These are phyloP conservation scores for Eurystomus gularis DNA, from an alignment of 2,113 vertebrate genomes.

Conservation along the genomic window DNA sequence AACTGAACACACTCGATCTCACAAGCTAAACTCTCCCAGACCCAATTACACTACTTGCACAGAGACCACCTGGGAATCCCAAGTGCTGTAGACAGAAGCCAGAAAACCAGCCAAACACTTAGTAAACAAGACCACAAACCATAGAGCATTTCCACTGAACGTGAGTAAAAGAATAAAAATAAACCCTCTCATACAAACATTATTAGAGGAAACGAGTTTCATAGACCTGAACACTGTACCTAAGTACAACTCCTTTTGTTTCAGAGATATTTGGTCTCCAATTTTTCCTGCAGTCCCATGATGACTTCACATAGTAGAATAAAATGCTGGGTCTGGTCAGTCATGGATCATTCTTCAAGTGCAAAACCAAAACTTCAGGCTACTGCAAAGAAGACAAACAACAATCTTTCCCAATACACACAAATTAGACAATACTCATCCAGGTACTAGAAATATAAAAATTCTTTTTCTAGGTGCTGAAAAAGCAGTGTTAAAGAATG, in stretches of 20 bases:
- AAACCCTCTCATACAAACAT: neutral
- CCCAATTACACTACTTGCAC: neutral
- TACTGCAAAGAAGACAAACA: neutral
- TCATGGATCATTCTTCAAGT: neutral
- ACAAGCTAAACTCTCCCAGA: conserved; percentile 16
- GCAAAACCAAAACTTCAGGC: neutral
- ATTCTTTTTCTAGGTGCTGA: neutral
- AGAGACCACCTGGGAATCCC: conserved; percentile 33
- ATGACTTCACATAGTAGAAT: fast-evolving
- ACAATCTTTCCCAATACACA: neutral
- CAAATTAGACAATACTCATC: neutral
- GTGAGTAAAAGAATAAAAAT: neutral
- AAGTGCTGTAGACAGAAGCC: neutral
- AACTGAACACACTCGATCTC: neutral
- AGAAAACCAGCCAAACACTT: neutral
- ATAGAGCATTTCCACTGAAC: neutral
- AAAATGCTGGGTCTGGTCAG: neutral
- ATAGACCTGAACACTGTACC: neutral
- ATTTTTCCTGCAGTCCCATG: neutral
- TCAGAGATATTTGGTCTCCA: neutral
- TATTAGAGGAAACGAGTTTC: neutral
- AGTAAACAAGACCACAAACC: neutral
- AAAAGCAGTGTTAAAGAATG: neutral
- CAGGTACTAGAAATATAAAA: neutral
- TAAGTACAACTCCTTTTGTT: neutral